phyloP scores from a whole-genome alignment of 2,797 vertebrate genomes.

The Synaphobranchus kaupii region DNA sequence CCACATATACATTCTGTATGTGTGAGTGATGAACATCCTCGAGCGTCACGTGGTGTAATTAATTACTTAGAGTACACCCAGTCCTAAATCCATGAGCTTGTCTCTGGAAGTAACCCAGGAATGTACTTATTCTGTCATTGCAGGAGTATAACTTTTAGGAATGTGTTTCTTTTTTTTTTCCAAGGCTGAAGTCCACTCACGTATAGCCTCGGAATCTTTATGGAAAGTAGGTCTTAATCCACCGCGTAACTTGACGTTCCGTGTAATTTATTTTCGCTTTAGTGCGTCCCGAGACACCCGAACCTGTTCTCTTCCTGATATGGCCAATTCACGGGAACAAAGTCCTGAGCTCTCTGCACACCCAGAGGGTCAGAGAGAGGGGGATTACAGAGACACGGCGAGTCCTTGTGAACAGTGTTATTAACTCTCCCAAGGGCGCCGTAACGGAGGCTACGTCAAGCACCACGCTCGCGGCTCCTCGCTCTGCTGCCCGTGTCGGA shows the following conservation, averaged over 20 bases:
- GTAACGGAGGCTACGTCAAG: neutral
- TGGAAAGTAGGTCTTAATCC: neutral
- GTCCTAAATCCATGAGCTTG: neutral
- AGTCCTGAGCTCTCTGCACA: constrained; percentile 68
- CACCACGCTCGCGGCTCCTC: neutral
- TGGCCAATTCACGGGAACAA: constrained; percentile 77
- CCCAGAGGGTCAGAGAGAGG: constrained; percentile 47
- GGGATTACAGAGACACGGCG: neutral
- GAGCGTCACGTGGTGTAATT: neutral
- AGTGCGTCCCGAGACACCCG: constrained; percentile 70
- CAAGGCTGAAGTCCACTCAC: neutral
- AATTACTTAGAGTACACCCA: neutral
- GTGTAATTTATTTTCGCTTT: neutral
- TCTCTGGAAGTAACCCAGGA: neutral
- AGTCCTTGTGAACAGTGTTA: neutral
- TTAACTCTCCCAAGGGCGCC: neutral
- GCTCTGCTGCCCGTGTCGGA: neutral
- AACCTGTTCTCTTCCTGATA: constrained; percentile 79
- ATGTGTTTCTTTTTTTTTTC: neutral
- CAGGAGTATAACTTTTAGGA: neutral
- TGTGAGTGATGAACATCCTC: neutral
- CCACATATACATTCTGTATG: neutral
- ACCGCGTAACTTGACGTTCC: neutral
- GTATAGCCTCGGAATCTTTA: neutral
- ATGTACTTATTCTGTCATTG: neutral